A percentile compares a stretch with the other conserved stretches of the same genome.
Evolutionary conservation across 2,797 vertebrate species (phyloP).

Genomic region (Discoglossus pictus): DNA sequence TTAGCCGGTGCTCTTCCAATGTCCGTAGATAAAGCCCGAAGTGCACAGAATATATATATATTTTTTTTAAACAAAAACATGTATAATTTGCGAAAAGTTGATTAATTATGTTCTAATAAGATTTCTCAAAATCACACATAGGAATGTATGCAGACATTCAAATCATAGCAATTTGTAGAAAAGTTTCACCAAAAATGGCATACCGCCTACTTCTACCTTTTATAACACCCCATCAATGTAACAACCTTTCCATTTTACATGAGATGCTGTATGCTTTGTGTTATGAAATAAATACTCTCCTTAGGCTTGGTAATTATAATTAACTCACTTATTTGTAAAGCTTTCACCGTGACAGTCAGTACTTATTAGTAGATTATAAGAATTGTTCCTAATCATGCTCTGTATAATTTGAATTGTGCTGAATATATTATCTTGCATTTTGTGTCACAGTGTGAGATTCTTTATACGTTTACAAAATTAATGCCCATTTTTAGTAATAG

Average conservation of each 20-base stretch:
- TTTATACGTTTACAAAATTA: conserved; percentile 15
- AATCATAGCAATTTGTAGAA: too few relatives aligned
- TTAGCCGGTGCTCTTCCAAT: too few relatives aligned
- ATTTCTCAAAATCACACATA: too few relatives aligned
- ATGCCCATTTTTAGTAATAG: conserved; percentile 4
- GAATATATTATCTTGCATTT: conserved; percentile 34
- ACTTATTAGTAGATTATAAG: conserved; percentile 31
- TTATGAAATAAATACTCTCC: conserved; percentile 18
- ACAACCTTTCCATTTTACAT: background rate
- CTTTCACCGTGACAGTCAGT: conserved; percentile 23
- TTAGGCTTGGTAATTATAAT: conserved; percentile 27
- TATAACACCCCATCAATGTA: background rate
- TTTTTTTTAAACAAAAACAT: too few relatives aligned
- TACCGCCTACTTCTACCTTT: conserved; percentile 1
- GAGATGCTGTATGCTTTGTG: conserved; percentile 6
- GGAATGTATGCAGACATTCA: too few relatives aligned
- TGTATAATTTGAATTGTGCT: conserved; percentile 32
- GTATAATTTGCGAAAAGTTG: too few relatives aligned
- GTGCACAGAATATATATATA: too few relatives aligned
- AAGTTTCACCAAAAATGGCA: background rate
- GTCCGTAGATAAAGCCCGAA: too few relatives aligned
- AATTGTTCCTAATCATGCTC: conserved; percentile 26
- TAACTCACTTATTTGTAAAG: conserved; percentile 21
- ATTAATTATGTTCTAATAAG: too few relatives aligned
- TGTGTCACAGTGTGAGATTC: conserved; percentile 3